These are phyloP conservation scores for Zonotrichia leucophrys DNA, from an alignment of 2,113 vertebrate genomes.

Conservation along the genomic window DNA sequence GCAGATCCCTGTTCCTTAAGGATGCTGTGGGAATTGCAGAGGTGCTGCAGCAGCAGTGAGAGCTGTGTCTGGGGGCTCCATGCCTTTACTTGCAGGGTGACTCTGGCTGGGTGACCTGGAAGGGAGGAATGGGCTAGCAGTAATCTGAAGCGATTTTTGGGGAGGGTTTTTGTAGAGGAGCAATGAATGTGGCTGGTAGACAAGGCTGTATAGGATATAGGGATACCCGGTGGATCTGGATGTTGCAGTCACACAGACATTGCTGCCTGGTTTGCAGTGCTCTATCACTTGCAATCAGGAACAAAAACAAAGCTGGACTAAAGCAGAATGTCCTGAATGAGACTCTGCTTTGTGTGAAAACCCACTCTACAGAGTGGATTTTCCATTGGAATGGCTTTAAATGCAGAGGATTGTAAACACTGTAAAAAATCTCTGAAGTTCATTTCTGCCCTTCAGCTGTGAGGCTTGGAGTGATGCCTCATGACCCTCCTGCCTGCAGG, in stretches of 20 bases:
- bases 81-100: neutral
- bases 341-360: neutral
- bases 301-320: neutral
- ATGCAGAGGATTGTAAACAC: neutral
- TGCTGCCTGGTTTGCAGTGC: neutral
- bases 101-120: neutral
- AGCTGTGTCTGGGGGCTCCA: neutral
- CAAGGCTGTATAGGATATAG: neutral
- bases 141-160: neutral
- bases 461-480: neutral
- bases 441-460: neutral
- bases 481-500: neutral
- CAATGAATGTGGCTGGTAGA: neutral
- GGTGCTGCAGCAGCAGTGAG: neutral
- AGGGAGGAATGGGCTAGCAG: neutral
- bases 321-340: neutral
- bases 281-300: rapidly evolving
- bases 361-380: neutral
- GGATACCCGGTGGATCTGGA: neutral
- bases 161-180: neutral
- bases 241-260: neutral
- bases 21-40: neutral
- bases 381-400: neutral
- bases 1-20: neutral
- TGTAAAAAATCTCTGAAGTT: neutral